Base-by-base conservation (phyloP, 2,888 invertebrate species). In the Acleris emargana region DNA sequence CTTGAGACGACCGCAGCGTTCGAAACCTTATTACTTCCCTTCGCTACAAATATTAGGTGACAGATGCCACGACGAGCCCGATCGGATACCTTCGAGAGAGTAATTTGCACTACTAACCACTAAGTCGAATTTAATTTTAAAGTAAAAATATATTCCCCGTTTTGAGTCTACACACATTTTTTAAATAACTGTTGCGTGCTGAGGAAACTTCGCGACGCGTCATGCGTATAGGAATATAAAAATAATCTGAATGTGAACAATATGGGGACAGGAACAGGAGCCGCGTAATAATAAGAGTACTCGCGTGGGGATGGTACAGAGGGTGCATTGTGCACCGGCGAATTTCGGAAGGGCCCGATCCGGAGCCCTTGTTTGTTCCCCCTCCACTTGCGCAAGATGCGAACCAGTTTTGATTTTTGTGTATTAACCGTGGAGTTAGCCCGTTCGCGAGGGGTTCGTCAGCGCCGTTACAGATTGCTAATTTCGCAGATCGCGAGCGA, bases 1-100 rank as follows among this genome's bases (percentile, higher is more conserved):
- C 89, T 77, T 85, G 92, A 92, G 89, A 91, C 90, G 91, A 92
- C 92, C 92, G 88, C 91, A 92, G 82, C 84, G 89, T 82, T 87
- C 89, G 91, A 92, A 91, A 91, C 92, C 92, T 91, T 91, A 92
- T 88, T 91, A 91, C 91, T 91, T 91, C 91, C 91, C 91, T 91
- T 90, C 89, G 86, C 82, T 90, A 87, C 87, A 88, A 87, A 92
- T 91, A 91, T 92, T 87, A 85, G 84, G 89, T 92, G 90, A 91
- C 92, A 91, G 84, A 87, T 84, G 78, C 82, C 79, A 81, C 81
- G 81, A 79, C 81, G 77, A 82, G 81, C 80, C 80, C 82, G 81
- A 85, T 85, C 84, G 77, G 80, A 79, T 83, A 80, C 79, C 81
- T 81, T 75, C 76, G 73, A 79, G 81, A 75, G 75, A 82, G 82